Evolutionary conservation across 1,140 invertebrate genomes (phyloP), one percentile per base, ranked within the genome.

Genomic region (Amphibalanus amphitrite): DNA sequence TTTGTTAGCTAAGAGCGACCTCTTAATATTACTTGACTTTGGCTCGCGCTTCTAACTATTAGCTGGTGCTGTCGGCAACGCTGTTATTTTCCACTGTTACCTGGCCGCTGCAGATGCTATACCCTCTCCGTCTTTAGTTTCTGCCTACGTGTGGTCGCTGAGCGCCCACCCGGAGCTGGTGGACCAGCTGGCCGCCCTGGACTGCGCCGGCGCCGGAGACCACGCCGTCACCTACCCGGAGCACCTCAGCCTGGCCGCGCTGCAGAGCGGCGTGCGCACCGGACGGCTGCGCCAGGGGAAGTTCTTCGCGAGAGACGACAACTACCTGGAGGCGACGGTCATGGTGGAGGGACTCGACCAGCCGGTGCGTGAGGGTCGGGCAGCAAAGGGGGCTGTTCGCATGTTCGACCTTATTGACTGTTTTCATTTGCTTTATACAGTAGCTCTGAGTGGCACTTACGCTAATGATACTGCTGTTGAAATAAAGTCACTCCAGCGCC

Each of bases 241-340:
- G n/a, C 70, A 71, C n/a, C 47, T 71, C 30, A 6, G 28, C 8
- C 17, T 38, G 29, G 23, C 70, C 8, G 25, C 10, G 47, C 47
- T 71, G 40, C 40, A 69, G 71, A 15, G 28, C 20, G 38, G 38
- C 26, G 69, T 72, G 10, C 29, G 25, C 20, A n/a, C 26, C 29
- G 91, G 91, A 25, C 86, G 85, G 77, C 82, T 91, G 33, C 77
- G 89, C 29, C 93, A 97, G 81, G 95, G 95, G 23, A 85, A 87
- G 0, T 95, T 93, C 80, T 83, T 86, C 71, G 88, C 89, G 6
- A 92, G 90, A 17, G 83, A 90, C 73, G 92, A 96, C 77, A 99
- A 98, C 81, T 98, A 92, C 79, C 82, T 97, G 1, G 95, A 99
- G 83, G 96, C 92, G n/a, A 89, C 82, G 76, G 91, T 96, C 17